A percentile compares a stretch with the other conserved stretches of the same genome.
Evolutionary conservation across 2,797 vertebrate species (phyloP).

Genomic region (Pagetopsis macropterus): DNA sequence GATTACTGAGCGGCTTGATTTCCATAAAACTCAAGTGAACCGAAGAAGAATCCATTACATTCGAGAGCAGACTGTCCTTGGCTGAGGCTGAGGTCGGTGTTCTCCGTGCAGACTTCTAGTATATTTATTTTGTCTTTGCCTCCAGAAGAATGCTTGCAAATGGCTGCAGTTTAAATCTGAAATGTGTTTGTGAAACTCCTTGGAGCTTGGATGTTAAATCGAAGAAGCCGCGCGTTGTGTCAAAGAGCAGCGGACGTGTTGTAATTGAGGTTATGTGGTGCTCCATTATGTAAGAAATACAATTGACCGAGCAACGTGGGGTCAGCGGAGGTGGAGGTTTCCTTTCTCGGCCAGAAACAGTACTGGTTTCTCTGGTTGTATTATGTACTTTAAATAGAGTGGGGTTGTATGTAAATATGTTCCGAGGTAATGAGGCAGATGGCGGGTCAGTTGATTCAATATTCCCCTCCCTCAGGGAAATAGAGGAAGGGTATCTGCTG

Average conservation of each 20-base stretch:
- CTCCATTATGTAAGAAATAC: slow-evolving; percentile 44
- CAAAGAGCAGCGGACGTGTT: slow-evolving; percentile 55
- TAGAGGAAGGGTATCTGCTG: slow-evolving; percentile 31
- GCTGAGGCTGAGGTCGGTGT: too few species aligned
- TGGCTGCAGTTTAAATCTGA: slow-evolving; percentile 25
- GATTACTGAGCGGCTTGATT: too few species aligned
- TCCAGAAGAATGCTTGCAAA: slow-evolving; percentile 31
- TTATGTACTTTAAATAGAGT: slow-evolving; percentile 9
- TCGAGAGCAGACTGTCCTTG: too few species aligned
- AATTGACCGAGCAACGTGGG: slow-evolving; percentile 13
- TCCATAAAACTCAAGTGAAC: too few species aligned
- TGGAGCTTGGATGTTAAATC: slow-evolving; percentile 37
- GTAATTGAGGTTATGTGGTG: slow-evolving; percentile 54
- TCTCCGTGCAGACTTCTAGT: too few species aligned
- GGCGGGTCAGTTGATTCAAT: slow-evolving; percentile 61
- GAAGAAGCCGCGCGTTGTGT: slow-evolving; percentile 42
- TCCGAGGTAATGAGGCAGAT: slow-evolving; percentile 57
- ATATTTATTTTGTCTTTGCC: slow-evolving; percentile 4
- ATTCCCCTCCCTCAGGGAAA: slow-evolving; percentile 47
- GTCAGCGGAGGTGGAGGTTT: slow-evolving; percentile 10
- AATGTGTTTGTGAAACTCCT: slow-evolving; percentile 46
- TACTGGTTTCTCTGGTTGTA: slow-evolving; percentile 5
- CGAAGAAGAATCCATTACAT: too few species aligned
- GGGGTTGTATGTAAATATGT: slow-evolving; percentile 8
- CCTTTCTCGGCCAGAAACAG: too few species aligned